Evolutionary conservation across 2,113 vertebrate genomes (phyloP).

Genomic region (Misgurnus anguillicaudatus): DNA sequence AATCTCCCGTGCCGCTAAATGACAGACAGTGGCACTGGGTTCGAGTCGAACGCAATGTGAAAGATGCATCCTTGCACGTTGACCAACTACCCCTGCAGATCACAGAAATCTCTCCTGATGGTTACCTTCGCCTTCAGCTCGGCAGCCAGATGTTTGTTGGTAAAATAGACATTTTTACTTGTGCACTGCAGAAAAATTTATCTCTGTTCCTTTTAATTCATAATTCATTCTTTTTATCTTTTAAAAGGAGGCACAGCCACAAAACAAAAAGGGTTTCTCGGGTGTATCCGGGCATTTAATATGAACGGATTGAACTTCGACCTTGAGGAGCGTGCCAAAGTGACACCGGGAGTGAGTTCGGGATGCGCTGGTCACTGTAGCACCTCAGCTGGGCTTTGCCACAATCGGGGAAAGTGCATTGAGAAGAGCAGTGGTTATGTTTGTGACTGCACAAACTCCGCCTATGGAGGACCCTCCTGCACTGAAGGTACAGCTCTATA

Average conservation of each 20-base stretch:
- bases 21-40: constrained; percentile 96
- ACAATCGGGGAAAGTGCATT: constrained; percentile 88
- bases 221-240: not conserved
- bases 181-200: not conserved
- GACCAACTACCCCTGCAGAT: constrained; percentile 85
- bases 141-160: constrained; percentile 94
- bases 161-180: constrained; percentile 64
- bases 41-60: constrained; percentile 87
- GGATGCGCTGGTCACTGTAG: constrained; percentile 95
- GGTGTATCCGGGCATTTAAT: constrained; percentile 88
- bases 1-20: constrained; percentile 84
- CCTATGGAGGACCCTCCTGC: constrained; percentile 90
- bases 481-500: constrained; percentile 78
- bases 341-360: constrained; percentile 86
- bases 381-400: constrained; percentile 88
- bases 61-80: constrained; percentile 89
- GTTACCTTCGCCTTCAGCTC: constrained; percentile 85
- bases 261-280: constrained; percentile 87
- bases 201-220: not conserved
- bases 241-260: constrained; percentile 85
- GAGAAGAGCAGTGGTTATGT: constrained; percentile 90
- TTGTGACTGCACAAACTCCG: constrained; percentile 90
- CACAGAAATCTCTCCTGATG: constrained; percentile 79
- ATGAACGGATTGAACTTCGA: constrained; percentile 87
- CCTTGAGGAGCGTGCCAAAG: constrained; percentile 87